Conservation (phyloP, 2,888 invertebrate species). For the Drosophila melanosoma region DNA sequence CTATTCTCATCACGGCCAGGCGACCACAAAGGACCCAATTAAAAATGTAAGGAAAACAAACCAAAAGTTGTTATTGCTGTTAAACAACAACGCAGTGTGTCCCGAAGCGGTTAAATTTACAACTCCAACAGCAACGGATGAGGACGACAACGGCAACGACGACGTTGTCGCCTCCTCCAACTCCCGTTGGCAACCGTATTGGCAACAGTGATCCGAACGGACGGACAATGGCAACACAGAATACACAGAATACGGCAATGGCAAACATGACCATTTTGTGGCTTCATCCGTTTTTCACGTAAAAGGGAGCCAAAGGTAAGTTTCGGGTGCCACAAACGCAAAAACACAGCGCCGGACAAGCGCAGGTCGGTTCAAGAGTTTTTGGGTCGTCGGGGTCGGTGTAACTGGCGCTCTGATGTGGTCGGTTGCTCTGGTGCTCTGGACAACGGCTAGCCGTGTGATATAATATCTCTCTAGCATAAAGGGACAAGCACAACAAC, state of each 20-base stretch:
- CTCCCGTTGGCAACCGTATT: slow-evolving; percentile 20
- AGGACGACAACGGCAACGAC: background rate
- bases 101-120: slow-evolving; percentile 84
- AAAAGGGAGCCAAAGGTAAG: slow-evolving; percentile 73
- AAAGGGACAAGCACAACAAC: slow-evolving; percentile 66
- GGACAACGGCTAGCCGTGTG: slow-evolving; percentile 74
- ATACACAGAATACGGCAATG: slow-evolving; percentile 50
- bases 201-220: slow-evolving; percentile 34
- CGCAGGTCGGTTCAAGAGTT: slow-evolving; percentile 16
- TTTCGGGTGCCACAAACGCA: slow-evolving; percentile 64
- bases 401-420: background rate
- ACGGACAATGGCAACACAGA: slow-evolving; percentile 45
- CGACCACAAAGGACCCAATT: slow-evolving; percentile 83
- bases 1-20: slow-evolving; percentile 67
- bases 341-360: slow-evolving; percentile 48
- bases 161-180: slow-evolving; percentile 37
- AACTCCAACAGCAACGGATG: slow-evolving; percentile 65
- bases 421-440: slow-evolving; percentile 12
- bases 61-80: slow-evolving; percentile 80
- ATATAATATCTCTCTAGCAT: slow-evolving; percentile 80
- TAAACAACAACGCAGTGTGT: slow-evolving; percentile 79
- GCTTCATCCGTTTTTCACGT: slow-evolving; percentile 51
- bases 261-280: slow-evolving; percentile 80
- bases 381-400: slow-evolving; percentile 5
- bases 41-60: slow-evolving; percentile 82